Percentiles rank a stretch among this genome's conserved stretches.
These are phyloP conservation scores for Aix galericulata DNA, from an alignment of 2,113 vertebrate genomes.

Conservation along the genomic window DNA sequence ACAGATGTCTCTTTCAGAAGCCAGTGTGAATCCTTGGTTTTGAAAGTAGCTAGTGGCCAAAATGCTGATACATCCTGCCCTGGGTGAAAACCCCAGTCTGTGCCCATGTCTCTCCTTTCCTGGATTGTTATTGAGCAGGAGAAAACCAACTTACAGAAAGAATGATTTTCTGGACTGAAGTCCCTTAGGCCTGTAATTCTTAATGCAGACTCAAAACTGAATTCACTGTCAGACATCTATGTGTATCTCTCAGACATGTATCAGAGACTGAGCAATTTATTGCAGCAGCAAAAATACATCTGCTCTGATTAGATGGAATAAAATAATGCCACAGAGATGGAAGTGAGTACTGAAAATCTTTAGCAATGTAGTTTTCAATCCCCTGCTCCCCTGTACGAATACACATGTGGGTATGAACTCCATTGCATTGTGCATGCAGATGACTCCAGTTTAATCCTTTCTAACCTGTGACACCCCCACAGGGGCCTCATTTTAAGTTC, in stretches of 20 bases:
- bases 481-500: background rate
- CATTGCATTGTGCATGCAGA: background rate
- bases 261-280: slow-evolving; percentile 8
- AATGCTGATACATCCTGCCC: background rate
- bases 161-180: background rate
- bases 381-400: background rate
- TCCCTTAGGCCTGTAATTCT: background rate
- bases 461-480: background rate
- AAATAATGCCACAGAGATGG: slow-evolving; percentile 1
- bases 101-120: background rate
- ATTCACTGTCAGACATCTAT: background rate
- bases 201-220: background rate
- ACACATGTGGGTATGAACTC: background rate
- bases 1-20: background rate
- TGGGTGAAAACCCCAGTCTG: background rate
- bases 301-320: slow-evolving; percentile 15
- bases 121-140: background rate
- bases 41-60: background rate
- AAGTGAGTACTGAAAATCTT: background rate
- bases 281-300: slow-evolving; percentile 22
- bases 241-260: background rate
- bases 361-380: background rate
- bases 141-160: background rate
- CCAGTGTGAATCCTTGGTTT: background rate
- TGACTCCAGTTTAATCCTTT: background rate